Evolutionary conservation across 2,888 invertebrate genomes (phyloP), one percentile per base, ranked within the genome.

Genomic region (Suillia variegata): DNA sequence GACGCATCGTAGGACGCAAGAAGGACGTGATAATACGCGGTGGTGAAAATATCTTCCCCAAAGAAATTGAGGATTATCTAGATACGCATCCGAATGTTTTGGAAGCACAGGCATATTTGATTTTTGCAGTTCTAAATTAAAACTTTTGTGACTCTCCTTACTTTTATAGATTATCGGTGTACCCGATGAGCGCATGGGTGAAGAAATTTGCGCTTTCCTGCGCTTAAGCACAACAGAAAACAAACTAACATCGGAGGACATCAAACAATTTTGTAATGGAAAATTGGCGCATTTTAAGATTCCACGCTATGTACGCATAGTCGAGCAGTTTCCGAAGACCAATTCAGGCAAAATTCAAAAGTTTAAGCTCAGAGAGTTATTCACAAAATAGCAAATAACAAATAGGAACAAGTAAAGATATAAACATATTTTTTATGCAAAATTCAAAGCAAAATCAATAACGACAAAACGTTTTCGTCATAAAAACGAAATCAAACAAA

Each of bases 301-400:
- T 45, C 93, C 93, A 0, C 85, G 85, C 21, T 87, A 88, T 75
- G 78, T 93, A 1, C 77, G 84, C 56, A 85, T 89, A 70, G 83
- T 88, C 0, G 82, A 87, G 0, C 85, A 85, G 0, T 91, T 88
- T 76, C 92, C 93, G 0, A 87, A 88, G 74, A 93, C 93, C 0
- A 82, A 85, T 0, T 89, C 91, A 1, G 92, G 92, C n/a, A 93
- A 93, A 82, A 84, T 91, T 59, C 88, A 90, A 74, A 92, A 92
- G 77, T 87, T 82, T 65, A 81, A 82, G 66, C 73, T 88, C 47
- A 76, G 75, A 26, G 69, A 84, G 63, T 24, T 70, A 17, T 68
- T 68, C 34, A 8, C 58, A 52, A 48, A 42, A 1, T 57, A 63
- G 4, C 17, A 13, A 45, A 13, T n/a, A n/a, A 2, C 22, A 15